A percentile compares a stretch with the other conserved stretches of the same genome.
Evolutionary conservation across 2,888 invertebrate genomes (phyloP).

Genomic region (Mimumesa dahlbomi): DNA sequence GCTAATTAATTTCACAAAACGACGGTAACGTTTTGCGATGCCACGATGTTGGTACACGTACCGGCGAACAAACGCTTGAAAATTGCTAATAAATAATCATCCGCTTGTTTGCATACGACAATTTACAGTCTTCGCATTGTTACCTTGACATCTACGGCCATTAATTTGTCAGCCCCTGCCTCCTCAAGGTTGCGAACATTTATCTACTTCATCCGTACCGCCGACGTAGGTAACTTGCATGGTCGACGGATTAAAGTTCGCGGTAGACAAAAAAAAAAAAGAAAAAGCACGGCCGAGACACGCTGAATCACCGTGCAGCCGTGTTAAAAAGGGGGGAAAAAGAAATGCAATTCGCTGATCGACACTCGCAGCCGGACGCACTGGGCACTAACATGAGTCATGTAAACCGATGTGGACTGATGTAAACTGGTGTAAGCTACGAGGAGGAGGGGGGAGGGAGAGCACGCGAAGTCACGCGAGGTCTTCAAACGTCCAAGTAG

Average conservation of each 20-base stretch:
- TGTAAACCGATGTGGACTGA: conserved; percentile 58
- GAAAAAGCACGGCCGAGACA: conserved; percentile 11
- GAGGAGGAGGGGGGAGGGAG: conserved; percentile 18
- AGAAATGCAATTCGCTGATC: conserved; percentile 28
- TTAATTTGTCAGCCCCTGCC: conserved; percentile 38
- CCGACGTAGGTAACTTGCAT: conserved; percentile 3
- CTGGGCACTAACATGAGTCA: conserved; percentile 37
- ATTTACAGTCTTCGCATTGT: conserved; percentile 21
- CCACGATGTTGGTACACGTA: too few relatives aligned
- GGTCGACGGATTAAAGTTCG: conserved; percentile 8
- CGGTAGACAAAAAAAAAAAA: conserved; percentile 4
- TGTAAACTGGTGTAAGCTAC: conserved; percentile 51
- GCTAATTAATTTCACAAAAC: too few relatives aligned
- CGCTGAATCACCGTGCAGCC: conserved; percentile 56
- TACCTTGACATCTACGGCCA: conserved; percentile 14
- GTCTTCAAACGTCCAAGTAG: conserved; percentile 54
- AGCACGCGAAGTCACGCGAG: conserved; percentile 58
- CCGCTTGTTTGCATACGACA: conserved; percentile 16
- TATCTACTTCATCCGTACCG: neutral
- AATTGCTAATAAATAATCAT: conserved; percentile 5
- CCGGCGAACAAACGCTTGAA: too few relatives aligned
- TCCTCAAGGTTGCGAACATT: conserved; percentile 4
- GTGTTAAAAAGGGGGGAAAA: conserved; percentile 3
- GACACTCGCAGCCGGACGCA: conserved; percentile 13
- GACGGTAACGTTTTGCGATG: too few relatives aligned